Evolutionary conservation across 2,888 invertebrate species (phyloP).

Genomic region (Tipula confusa): DNA sequence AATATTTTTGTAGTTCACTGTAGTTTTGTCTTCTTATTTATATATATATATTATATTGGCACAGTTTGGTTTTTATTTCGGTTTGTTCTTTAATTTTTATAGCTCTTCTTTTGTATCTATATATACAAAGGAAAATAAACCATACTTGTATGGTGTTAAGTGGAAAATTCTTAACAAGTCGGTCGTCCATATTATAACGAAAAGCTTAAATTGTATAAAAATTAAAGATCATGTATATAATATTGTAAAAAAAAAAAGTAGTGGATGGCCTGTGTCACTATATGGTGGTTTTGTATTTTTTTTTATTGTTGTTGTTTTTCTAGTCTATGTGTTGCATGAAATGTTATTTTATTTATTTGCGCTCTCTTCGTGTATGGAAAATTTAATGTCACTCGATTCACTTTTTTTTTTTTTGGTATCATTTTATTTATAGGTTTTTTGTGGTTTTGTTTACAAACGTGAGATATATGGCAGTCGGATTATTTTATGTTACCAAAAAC

Average conservation of each 20-base stretch:
- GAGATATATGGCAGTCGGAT: not conserved
- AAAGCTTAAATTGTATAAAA: not conserved
- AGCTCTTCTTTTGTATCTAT: not conserved
- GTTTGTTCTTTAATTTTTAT: slow-evolving; percentile 20
- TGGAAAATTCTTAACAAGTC: not conserved
- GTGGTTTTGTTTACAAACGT: slow-evolving; percentile 12
- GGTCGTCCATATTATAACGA: not conserved
- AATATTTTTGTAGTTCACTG: not conserved
- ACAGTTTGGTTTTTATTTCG: slow-evolving; percentile 25
- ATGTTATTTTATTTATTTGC: not conserved
- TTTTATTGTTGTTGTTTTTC: not conserved
- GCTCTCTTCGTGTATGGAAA: not conserved
- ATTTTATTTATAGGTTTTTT: not conserved
- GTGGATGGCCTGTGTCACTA: not conserved
- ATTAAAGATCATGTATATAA: not conserved
- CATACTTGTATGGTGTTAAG: not conserved
- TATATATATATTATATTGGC: slow-evolving; percentile 16
- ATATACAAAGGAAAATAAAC: not conserved
- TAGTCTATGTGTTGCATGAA: not conserved
- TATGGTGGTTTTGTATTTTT: not conserved
- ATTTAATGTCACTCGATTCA: slow-evolving; percentile 12
- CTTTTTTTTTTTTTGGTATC: not conserved
- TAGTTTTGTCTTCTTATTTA: not conserved
- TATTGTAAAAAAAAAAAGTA: too few relatives aligned
- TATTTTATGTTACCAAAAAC: not conserved